Conservation (phyloP, 1,140 invertebrate genomes). For the Drosophila trapezifrons region DNA sequence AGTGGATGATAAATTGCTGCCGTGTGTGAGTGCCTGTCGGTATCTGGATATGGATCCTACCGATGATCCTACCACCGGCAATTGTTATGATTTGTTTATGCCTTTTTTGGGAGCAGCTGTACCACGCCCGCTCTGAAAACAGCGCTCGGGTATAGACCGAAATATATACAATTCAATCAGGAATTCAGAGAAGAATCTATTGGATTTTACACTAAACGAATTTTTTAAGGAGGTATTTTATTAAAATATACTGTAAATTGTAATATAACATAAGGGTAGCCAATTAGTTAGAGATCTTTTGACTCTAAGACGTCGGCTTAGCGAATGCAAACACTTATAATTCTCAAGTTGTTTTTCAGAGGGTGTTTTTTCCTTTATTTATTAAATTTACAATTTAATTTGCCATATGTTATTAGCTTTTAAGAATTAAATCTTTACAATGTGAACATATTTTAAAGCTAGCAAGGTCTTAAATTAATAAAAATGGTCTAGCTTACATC, state of each 20-base stretch:
- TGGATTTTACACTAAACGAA: background rate
- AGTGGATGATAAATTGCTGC: conserved; percentile 74
- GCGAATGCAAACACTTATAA: background rate
- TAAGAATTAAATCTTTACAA: no score
- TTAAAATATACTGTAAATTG: background rate
- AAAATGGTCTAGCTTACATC: no score
- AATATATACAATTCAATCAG: conserved; percentile 43
- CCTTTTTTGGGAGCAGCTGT: conserved; percentile 57
- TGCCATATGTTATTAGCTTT: no score
- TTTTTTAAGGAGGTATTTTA: background rate
- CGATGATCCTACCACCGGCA: conserved; percentile 25
- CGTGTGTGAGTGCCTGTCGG: conserved; percentile 22
- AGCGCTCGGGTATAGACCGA: conserved; percentile 18
- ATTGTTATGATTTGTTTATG: conserved; percentile 76
- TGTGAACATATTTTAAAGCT: no score
- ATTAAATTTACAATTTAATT: no score
- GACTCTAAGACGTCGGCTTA: background rate
- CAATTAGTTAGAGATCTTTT: background rate
- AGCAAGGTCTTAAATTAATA: no score
- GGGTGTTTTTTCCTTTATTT: no score
- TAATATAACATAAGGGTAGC: no score
- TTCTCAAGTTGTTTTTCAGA: no score
- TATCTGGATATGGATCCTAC: conserved; percentile 23
- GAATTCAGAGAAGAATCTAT: conserved; percentile 1
- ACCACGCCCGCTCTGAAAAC: conserved; percentile 54